Conservation (phyloP, 2,797 vertebrate species). For the Craterocephalus amniculus region DNA sequence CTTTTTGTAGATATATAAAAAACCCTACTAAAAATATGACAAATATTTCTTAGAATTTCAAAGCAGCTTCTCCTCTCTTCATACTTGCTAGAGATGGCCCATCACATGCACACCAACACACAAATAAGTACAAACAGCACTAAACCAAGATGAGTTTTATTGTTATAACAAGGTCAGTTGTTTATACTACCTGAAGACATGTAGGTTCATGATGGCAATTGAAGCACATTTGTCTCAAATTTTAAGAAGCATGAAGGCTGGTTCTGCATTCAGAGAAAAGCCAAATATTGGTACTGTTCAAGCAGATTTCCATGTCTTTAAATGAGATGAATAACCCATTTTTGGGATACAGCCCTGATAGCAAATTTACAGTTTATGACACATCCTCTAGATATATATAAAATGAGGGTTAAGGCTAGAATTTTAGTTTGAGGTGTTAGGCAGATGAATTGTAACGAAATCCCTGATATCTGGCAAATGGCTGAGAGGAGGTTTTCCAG, state of each 20-base stretch:
- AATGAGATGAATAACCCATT: conserved; percentile 68
- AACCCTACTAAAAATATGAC: too few relatives aligned
- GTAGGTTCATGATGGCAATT: conserved; percentile 68
- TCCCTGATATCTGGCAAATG: conserved; percentile 87
- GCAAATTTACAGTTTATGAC: conserved; percentile 75
- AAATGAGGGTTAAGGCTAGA: conserved; percentile 85
- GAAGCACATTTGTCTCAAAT: conserved; percentile 71
- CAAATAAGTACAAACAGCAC: conserved; percentile 38
- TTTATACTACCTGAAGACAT: conserved; percentile 69
- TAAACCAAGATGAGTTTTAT: conserved; percentile 85
- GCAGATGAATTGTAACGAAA: conserved; percentile 81
- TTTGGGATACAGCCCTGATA: conserved; percentile 70
- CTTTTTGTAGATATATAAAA: too few relatives aligned
- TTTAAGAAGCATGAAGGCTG: conserved; percentile 67
- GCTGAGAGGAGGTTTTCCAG: conserved; percentile 78
- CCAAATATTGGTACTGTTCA: conserved; percentile 59
- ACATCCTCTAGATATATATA: conserved; percentile 67
- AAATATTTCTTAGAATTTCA: neutral
- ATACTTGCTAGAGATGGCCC: too few relatives aligned
- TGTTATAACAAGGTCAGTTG: conserved; percentile 79
- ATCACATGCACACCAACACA: neutral
- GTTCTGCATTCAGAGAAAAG: conserved; percentile 72
- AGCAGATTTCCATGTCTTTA: conserved; percentile 60
- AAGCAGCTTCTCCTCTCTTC: too few relatives aligned
- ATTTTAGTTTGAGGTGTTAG: conserved; percentile 80